Evolutionary conservation across 2,113 vertebrate genomes (phyloP).

Genomic region (Dipodomys merriami): DNA sequence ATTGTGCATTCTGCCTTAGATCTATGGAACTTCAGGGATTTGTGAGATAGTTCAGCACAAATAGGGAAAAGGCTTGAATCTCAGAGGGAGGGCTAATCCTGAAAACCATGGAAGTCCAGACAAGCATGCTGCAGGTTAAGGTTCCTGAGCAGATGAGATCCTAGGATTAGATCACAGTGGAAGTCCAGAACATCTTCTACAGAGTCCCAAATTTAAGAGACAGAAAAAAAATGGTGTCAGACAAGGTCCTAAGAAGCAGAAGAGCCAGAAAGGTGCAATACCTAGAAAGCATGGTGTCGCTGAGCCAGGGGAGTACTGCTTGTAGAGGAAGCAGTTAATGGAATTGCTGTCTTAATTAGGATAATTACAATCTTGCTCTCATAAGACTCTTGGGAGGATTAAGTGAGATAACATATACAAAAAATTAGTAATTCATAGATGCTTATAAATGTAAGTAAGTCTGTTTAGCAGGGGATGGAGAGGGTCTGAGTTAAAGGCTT

Average conservation of each 20-base stretch:
- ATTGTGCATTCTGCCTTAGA: constrained; percentile 8
- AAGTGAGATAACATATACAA: constrained; percentile 60
- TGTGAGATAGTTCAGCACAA: neutral
- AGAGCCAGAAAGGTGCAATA: neutral
- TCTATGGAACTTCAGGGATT: neutral
- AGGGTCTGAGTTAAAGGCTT: neutral
- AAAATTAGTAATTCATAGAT: constrained; percentile 23
- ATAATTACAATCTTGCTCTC: constrained; percentile 55
- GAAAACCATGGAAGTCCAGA: neutral
- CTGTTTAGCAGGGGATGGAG: neutral
- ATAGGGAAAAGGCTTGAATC: neutral
- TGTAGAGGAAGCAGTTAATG: neutral
- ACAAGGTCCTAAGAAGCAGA: neutral
- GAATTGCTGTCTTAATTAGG: constrained; percentile 63
- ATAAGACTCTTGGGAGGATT: constrained; percentile 31
- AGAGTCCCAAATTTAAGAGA: neutral
- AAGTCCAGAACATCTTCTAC: neutral
- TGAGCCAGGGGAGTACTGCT: constrained; percentile 9
- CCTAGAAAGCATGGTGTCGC: neutral
- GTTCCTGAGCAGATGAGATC: neutral
- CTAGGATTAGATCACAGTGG: no score
- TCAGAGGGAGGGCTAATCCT: neutral
- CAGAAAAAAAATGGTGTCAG: neutral
- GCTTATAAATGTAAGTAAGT: neutral
- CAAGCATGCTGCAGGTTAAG: neutral